Conservation (phyloP, 2,797 vertebrate species). For the Eulemur rubriventer region DNA sequence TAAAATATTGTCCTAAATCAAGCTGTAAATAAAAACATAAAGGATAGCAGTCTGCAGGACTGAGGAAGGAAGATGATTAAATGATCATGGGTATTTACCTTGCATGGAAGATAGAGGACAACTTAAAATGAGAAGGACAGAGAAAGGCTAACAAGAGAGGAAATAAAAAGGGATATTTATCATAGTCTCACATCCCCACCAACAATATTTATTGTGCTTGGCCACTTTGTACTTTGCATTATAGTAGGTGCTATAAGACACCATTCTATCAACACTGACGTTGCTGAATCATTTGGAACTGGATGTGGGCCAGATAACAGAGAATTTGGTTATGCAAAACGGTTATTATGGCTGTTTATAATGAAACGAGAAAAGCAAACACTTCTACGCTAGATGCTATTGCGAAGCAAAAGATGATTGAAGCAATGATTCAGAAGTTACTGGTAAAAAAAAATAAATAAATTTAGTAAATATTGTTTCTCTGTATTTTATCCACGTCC, state of each 20-base stretch:
- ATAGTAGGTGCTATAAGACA: neutral
- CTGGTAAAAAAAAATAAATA: neutral
- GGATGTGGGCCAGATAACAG: neutral
- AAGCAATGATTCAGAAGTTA: neutral
- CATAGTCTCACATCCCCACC: neutral
- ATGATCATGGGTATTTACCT: conserved; percentile 29
- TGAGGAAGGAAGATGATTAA: conserved; percentile 53
- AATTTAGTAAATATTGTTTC: neutral
- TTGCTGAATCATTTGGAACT: conserved; percentile 22
- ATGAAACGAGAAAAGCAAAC: neutral
- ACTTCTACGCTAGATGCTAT: neutral
- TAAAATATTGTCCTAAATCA: conserved; percentile 77
- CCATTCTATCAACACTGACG: neutral
- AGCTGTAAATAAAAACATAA: conserved; percentile 78
- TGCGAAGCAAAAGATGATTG: neutral
- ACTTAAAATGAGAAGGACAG: conserved; percentile 28
- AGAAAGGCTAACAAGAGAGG: conserved; percentile 24
- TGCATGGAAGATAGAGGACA: neutral
- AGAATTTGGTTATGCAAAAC: conserved; percentile 23
- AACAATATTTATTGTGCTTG: neutral
- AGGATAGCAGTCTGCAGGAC: conserved; percentile 57
- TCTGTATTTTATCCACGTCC: neutral
- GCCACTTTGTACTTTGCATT: neutral
- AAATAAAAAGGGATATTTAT: neutral
- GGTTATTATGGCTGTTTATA: conserved; percentile 26